Percentiles rank a stretch among this genome's conserved stretches.
These are phyloP conservation scores for Salvelinus alpinus DNA, from an alignment of 2,113 vertebrate species.

Conservation along the genomic window DNA sequence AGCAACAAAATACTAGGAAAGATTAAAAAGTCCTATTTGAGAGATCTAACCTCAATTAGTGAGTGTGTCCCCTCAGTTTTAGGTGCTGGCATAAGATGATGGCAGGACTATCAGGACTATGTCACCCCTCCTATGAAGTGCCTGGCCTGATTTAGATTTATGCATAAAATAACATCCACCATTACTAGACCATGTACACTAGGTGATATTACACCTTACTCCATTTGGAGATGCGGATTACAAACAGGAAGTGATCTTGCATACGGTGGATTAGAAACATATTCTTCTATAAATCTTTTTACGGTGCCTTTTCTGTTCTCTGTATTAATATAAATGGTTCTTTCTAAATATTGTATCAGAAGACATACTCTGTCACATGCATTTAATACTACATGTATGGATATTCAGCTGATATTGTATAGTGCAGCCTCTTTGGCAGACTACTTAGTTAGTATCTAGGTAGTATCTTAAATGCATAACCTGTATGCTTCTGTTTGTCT, in stretches of 20 bases:
- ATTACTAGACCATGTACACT: constrained; percentile 21
- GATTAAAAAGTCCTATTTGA: constrained; percentile 55
- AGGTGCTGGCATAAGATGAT: constrained; percentile 24
- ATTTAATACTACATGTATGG: too few relatives aligned
- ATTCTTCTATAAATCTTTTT: too few relatives aligned
- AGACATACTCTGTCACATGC: too few relatives aligned
- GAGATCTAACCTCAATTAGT: constrained; percentile 69
- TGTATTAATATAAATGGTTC: too few relatives aligned
- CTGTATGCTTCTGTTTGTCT: too few relatives aligned
- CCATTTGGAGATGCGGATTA: constrained; percentile 13
- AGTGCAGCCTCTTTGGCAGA: too few relatives aligned
- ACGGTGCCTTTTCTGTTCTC: too few relatives aligned
- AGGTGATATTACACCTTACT: constrained; percentile 28
- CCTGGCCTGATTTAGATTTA: constrained; percentile 16
- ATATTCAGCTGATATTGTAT: too few relatives aligned
- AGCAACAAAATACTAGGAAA: constrained; percentile 44
- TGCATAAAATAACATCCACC: constrained; percentile 15
- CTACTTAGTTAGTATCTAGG: too few relatives aligned
- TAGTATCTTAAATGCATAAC: too few relatives aligned
- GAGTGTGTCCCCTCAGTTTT: constrained; percentile 47
- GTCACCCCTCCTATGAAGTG: constrained; percentile 8
- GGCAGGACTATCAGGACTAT: constrained; percentile 16
- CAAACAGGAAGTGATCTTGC: constrained; percentile 38
- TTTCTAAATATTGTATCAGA: too few relatives aligned
- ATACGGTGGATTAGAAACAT: too few relatives aligned